phyloP scores from a whole-genome alignment of 2,797 vertebrate genomes.

The Hoplostethus atlanticus region DNA sequence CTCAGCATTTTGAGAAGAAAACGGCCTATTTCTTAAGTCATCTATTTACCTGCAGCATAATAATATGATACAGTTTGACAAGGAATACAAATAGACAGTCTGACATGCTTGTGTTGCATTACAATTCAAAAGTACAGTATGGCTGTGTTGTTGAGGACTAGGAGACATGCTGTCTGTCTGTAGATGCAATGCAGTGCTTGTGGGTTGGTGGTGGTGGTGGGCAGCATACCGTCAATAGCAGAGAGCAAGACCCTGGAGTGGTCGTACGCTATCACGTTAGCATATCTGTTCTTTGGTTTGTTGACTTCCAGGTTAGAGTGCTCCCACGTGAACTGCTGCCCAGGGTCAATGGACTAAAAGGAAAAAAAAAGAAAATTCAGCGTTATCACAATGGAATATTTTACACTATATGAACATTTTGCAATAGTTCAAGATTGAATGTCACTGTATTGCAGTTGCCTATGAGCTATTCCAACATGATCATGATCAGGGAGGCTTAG shows the following conservation, averaged over 20 bases:
- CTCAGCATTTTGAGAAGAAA: constrained; percentile 21
- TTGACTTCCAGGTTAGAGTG: constrained; percentile 99
- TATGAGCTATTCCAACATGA: background rate
- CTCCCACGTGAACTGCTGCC: constrained; percentile 99
- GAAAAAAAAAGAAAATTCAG: constrained; percentile 52
- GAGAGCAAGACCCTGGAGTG: constrained; percentile 97
- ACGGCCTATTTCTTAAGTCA: constrained; percentile 18
- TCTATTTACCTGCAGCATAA: constrained; percentile 30
- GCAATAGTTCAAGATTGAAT: background rate
- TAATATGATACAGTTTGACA: background rate
- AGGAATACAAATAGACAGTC: constrained; percentile 33
- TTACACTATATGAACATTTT: constrained; percentile 13
- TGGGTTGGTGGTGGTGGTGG: constrained; percentile 35
- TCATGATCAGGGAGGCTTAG: background rate
- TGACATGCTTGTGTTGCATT: constrained; percentile 8
- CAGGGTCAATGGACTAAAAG: constrained; percentile 96
- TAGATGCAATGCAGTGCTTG: constrained; percentile 37
- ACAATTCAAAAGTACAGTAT: constrained; percentile 35
- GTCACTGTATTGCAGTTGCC: background rate
- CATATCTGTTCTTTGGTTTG: constrained; percentile 99
- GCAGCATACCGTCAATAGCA: constrained; percentile 93
- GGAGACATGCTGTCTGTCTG: constrained; percentile 13
- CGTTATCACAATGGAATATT: constrained; percentile 34
- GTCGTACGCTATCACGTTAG: constrained; percentile 99
- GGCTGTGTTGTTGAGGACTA: constrained; percentile 29